Conservation (phyloP, 2,888 invertebrate species). For the Polia nebulosa region DNA sequence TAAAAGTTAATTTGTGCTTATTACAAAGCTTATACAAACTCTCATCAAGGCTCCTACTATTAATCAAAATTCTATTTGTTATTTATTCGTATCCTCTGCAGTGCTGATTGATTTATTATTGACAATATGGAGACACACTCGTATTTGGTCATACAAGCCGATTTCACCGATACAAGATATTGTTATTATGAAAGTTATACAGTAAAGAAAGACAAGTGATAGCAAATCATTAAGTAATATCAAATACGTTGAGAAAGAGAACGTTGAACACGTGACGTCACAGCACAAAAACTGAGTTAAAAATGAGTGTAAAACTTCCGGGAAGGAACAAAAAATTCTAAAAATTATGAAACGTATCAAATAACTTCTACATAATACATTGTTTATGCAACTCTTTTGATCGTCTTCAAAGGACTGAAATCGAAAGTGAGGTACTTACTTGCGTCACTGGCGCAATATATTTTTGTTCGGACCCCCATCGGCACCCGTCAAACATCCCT, state of each 20-base stretch:
- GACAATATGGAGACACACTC: conserved; percentile 10
- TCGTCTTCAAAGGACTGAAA: conserved; percentile 57
- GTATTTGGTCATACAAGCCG: conserved; percentile 14
- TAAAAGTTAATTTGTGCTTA: not conserved
- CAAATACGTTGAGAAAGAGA: conserved; percentile 40
- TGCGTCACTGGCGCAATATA: conserved; percentile 50
- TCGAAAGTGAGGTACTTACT: conserved; percentile 65
- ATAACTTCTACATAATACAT: conserved; percentile 23
- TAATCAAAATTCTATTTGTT: conserved; percentile 37
- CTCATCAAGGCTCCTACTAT: not conserved
- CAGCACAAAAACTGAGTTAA: conserved; percentile 37
- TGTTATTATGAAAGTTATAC: conserved; percentile 33
- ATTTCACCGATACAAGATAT: conserved; percentile 25
- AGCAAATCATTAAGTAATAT: conserved; percentile 33
- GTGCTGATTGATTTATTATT: conserved; percentile 32
- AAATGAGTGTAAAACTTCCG: conserved; percentile 36
- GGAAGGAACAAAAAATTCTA: conserved; percentile 21
- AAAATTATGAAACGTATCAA: conserved; percentile 26
- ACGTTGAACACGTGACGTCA: conserved; percentile 41
- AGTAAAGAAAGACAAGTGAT: conserved; percentile 38
- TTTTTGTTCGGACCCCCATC: conserved; percentile 70
- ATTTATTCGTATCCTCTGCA: conserved; percentile 26
- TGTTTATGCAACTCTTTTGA: conserved; percentile 40
- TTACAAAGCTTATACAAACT: conserved; percentile 12
- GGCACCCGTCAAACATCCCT: conserved; percentile 75